phyloP scores from a whole-genome alignment of 2,797 vertebrate species.

The Falco cherrug region DNA sequence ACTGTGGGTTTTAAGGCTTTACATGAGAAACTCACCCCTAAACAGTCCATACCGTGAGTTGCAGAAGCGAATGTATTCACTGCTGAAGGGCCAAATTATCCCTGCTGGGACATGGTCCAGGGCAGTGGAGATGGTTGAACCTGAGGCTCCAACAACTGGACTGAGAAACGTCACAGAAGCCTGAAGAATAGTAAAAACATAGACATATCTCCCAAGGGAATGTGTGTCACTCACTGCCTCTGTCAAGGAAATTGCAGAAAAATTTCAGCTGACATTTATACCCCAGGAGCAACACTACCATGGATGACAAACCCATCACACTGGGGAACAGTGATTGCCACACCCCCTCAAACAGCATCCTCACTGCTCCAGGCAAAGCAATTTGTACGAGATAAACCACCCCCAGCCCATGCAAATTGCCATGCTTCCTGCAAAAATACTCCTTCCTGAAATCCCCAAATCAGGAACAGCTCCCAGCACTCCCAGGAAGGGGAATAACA shows the following conservation, averaged over 20 bases:
- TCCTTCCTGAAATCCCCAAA: background rate
- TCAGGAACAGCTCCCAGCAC: background rate
- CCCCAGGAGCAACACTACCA: background rate
- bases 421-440: background rate
- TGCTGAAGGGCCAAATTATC: background rate
- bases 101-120: background rate
- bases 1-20: background rate
- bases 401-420: background rate
- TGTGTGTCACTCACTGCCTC: background rate
- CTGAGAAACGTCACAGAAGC: constrained; percentile 15
- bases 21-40: background rate
- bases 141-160: background rate
- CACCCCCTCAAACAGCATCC: background rate
- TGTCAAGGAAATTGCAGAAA: constrained; percentile 20
- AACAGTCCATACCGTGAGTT: background rate
- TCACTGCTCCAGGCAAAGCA: accelerated
- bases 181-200: constrained; percentile 10
- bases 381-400: background rate
- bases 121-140: background rate
- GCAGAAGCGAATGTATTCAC: background rate
- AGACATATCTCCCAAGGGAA: background rate
- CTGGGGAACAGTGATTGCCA: background rate
- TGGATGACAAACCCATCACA: constrained; percentile 4
- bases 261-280: background rate
- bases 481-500: background rate